A percentile compares a stretch with the other conserved stretches of the same genome.
These are phyloP conservation scores for Charanyca ferruginea DNA, from an alignment of 2,888 invertebrate genomes.

Conservation along the genomic window DNA sequence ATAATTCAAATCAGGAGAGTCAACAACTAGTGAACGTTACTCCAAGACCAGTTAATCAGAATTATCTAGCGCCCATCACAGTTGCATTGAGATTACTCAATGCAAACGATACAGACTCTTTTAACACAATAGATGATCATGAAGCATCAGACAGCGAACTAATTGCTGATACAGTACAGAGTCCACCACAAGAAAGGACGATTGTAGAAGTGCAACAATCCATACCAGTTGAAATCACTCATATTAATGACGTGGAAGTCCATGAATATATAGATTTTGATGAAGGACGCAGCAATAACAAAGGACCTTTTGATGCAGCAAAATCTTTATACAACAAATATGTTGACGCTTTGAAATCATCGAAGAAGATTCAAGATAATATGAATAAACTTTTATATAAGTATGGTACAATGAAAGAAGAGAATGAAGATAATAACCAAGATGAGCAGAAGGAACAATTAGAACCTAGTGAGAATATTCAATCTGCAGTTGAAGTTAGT, in stretches of 20 bases:
- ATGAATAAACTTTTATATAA: slow-evolving; percentile 76
- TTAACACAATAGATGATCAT: slow-evolving; percentile 82
- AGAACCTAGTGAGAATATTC: slow-evolving; percentile 81
- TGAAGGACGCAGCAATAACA: slow-evolving; percentile 81
- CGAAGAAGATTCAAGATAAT: slow-evolving; percentile 80
- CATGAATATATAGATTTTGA: slow-evolving; percentile 86
- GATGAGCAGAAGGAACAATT: slow-evolving; percentile 75
- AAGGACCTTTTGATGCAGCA: slow-evolving; percentile 73
- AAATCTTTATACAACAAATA: slow-evolving; percentile 82
- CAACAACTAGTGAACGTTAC: slow-evolving; percentile 85
- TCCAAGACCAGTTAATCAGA: slow-evolving; percentile 89
- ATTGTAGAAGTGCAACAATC: slow-evolving; percentile 93
- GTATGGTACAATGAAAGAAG: slow-evolving; percentile 79
- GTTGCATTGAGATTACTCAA: slow-evolving; percentile 91
- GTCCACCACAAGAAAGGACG: slow-evolving; percentile 86
- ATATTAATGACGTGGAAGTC: slow-evolving; percentile 86
- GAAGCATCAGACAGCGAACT: slow-evolving; percentile 85
- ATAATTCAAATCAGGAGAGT: slow-evolving; percentile 60
- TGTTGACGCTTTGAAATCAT: slow-evolving; percentile 80
- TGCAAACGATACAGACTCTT: slow-evolving; percentile 81
- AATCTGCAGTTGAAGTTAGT: slow-evolving; percentile 76
- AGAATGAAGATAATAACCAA: slow-evolving; percentile 71
- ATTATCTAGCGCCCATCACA: slow-evolving; percentile 91
- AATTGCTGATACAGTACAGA: slow-evolving; percentile 79
- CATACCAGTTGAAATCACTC: slow-evolving; percentile 89